Percentiles rank a stretch among this genome's conserved stretches.
Evolutionary conservation across 2,797 vertebrate species (phyloP).

Genomic region (Muscicapa comitata): DNA sequence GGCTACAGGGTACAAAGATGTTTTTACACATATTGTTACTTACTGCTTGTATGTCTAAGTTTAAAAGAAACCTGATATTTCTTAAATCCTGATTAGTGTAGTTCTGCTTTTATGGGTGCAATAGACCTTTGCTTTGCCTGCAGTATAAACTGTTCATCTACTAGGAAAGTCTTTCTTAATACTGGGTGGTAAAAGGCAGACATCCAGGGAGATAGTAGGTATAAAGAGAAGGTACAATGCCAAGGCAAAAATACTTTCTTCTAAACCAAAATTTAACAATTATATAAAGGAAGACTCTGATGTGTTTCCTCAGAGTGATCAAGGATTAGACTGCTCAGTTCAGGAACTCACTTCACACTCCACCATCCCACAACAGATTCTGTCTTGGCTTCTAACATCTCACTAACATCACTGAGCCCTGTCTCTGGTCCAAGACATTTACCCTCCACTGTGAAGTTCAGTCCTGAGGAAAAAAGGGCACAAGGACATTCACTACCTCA

Average conservation of each 20-base stretch:
- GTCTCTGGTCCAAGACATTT: background rate
- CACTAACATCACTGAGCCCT: background rate
- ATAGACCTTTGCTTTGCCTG: background rate
- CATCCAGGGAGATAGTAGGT: background rate
- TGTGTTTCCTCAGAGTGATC: background rate
- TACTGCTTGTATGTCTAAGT: background rate
- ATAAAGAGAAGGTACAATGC: background rate
- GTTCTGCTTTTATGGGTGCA: background rate
- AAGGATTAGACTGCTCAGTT: background rate
- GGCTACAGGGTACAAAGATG: background rate
- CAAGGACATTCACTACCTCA: background rate
- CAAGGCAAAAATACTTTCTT: background rate
- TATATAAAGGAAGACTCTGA: background rate
- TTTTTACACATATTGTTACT: background rate
- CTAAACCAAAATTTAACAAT: background rate
- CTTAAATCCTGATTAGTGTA: background rate
- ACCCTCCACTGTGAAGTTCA: background rate
- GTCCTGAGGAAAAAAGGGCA: background rate
- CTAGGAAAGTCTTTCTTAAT: background rate
- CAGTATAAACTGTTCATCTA: background rate
- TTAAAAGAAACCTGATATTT: background rate
- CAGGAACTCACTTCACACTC: background rate
- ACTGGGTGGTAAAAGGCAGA: background rate
- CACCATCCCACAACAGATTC: fast-evolving
- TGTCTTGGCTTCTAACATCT: background rate